These are phyloP conservation scores for Empis stercorea DNA, from an alignment of 2,888 invertebrate genomes.

Conservation along the genomic window DNA sequence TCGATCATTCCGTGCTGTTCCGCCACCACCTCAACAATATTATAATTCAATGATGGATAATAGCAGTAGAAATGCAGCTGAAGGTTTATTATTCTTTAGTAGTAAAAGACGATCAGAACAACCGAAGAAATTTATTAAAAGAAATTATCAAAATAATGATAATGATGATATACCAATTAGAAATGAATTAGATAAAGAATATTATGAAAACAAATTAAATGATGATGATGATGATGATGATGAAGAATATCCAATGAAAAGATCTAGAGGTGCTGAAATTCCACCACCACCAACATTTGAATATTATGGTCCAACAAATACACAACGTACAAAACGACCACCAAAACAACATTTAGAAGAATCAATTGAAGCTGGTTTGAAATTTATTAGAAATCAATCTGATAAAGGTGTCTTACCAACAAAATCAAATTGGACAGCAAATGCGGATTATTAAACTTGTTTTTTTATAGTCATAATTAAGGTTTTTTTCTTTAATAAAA, in stretches of 20 bases:
- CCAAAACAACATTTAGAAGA: constrained; percentile 33
- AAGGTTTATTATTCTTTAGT: not conserved
- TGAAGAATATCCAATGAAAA: constrained; percentile 1
- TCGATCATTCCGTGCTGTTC: not conserved
- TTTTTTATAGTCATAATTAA: too few species aligned
- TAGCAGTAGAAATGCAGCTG: constrained; percentile 8
- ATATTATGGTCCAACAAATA: constrained; percentile 38
- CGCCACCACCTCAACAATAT: constrained; percentile 19
- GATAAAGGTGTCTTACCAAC: constrained; percentile 33
- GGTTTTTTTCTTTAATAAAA: too few species aligned
- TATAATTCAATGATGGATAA: constrained; percentile 23
- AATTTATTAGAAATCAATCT: constrained; percentile 40
- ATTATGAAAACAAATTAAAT: constrained; percentile 5
- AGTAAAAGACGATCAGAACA: not conserved
- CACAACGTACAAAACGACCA: constrained; percentile 17
- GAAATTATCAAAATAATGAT: constrained; percentile 6
- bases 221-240: constrained; percentile 7
- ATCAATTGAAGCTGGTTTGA: constrained; percentile 43
- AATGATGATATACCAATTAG: not conserved
- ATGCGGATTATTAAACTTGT: constrained; percentile 27
- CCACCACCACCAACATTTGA: constrained; percentile 54
- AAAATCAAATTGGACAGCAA: constrained; percentile 32
- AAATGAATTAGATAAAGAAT: constrained; percentile 4
- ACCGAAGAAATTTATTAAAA: constrained; percentile 4
- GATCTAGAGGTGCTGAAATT: constrained; percentile 40